phyloP scores from a whole-genome alignment of 2,797 vertebrate species.

The Amniataba percoides region DNA sequence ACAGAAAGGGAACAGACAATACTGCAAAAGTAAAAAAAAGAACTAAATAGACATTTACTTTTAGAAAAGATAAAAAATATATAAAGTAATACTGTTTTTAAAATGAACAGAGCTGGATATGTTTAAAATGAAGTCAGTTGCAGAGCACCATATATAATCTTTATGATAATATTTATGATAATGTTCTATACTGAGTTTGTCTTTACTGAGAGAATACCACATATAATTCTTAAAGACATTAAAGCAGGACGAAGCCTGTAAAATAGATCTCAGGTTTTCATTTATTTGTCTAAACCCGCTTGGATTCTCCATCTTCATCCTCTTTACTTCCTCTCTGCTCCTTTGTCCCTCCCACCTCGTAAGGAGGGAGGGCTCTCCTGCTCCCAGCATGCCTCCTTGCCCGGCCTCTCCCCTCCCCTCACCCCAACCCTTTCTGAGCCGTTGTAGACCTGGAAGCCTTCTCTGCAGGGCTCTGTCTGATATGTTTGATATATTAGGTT shows the following conservation, averaged over 20 bases:
- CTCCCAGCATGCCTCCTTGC: conserved; percentile 76
- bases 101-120: too few species aligned
- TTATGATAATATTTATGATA: not conserved
- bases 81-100: too few species aligned
- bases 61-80: too few species aligned
- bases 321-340: conserved; percentile 53
- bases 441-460: conserved; percentile 94
- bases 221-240: conserved; percentile 3
- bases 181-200: not conserved
- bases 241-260: not conserved
- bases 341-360: conserved; percentile 54
- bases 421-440: conserved; percentile 73
- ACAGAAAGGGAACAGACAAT: too few species aligned
- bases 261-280: not conserved
- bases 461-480: conserved; percentile 99
- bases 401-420: conserved; percentile 25
- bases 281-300: conserved; percentile 45
- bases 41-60: too few species aligned
- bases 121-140: too few species aligned
- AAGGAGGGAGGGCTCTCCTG: conserved; percentile 56
- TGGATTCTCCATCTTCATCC: conserved; percentile 40
- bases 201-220: not conserved
- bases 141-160: not conserved
- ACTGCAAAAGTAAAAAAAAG: too few species aligned
- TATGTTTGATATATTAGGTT: conserved; percentile 99